Percentiles rank a stretch among this genome's conserved stretches.
These are phyloP conservation scores for Listronotus oregonensis DNA, from an alignment of 1,140 invertebrate species.

Conservation along the genomic window DNA sequence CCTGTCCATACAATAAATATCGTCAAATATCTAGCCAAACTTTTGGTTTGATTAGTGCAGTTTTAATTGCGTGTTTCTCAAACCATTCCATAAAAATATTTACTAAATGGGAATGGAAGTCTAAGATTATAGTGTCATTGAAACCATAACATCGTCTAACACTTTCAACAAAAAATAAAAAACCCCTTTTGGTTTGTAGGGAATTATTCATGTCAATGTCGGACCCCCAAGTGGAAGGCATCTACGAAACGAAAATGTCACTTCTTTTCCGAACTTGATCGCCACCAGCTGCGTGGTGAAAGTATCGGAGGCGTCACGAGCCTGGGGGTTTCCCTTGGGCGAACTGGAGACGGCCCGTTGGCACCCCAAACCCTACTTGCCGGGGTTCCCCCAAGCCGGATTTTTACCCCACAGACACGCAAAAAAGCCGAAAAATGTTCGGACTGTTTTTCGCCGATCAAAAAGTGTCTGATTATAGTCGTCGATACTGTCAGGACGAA, in stretches of 20 bases:
- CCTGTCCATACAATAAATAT: too few species aligned
- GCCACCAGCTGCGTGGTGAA: conserved; percentile 88
- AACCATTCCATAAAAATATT: too few species aligned
- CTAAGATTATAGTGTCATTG: too few species aligned
- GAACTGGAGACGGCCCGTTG: conserved; percentile 78
- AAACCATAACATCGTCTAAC: too few species aligned
- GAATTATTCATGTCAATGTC: conserved; percentile 59
- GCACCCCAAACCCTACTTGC: conserved; percentile 76
- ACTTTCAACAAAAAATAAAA: too few species aligned
- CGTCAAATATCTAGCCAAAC: too few species aligned
- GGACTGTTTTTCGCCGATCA: conserved; percentile 82
- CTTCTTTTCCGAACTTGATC: conserved; percentile 85
- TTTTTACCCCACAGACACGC: conserved; percentile 83
- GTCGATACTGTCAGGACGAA: conserved; percentile 88
- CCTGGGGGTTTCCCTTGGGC: conserved; percentile 80
- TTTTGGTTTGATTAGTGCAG: too few species aligned
- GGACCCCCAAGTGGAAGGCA: conserved; percentile 93
- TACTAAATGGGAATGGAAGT: too few species aligned
- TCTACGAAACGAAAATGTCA: conserved; percentile 98
- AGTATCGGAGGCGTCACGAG: conserved; percentile 65
- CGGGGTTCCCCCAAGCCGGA: conserved; percentile 62
- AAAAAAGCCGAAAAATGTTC: conserved; percentile 71
- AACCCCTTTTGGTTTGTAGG: conserved; percentile 45
- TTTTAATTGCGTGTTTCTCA: too few species aligned
- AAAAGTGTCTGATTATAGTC: conserved; percentile 78